Evolutionary conservation across 2,113 vertebrate species (phyloP).

Genomic region (Canis aureus): DNA sequence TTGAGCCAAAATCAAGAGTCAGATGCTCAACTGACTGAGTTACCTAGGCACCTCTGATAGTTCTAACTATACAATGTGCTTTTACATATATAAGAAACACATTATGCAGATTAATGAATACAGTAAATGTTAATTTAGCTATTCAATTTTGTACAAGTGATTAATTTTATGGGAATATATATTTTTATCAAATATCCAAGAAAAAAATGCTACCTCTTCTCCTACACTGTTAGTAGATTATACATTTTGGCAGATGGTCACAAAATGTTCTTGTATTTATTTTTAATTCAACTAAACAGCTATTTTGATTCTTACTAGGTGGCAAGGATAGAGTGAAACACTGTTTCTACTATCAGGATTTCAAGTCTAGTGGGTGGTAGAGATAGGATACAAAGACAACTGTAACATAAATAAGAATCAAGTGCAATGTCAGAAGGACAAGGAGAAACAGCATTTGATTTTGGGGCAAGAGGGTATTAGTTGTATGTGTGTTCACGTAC

Average conservation of each 20-base stretch:
- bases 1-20: background rate
- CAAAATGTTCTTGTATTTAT: conserved; percentile 49
- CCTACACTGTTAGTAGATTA: background rate
- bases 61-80: conserved; percentile 83
- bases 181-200: background rate
- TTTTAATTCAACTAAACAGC: conserved; percentile 55
- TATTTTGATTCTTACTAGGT: conserved; percentile 13
- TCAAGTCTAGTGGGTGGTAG: background rate
- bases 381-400: conserved; percentile 21
- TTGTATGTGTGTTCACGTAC: background rate
- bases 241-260: conserved; percentile 30
- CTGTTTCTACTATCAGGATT: background rate
- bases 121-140: conserved; percentile 55
- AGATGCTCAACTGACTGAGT: background rate
- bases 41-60: conserved; percentile 48
- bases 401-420: background rate
- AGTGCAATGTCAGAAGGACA: background rate
- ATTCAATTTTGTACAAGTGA: conserved; percentile 60
- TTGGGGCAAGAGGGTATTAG: background rate
- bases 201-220: background rate
- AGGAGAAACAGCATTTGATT: background rate
- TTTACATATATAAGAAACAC: conserved; percentile 77
- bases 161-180: conserved; percentile 66
- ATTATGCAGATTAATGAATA: conserved; percentile 65
- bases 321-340: background rate